Evolutionary conservation across 2,888 invertebrate genomes (phyloP), one percentile per base, ranked within the genome.

Genomic region (Ormyrus labotus): DNA sequence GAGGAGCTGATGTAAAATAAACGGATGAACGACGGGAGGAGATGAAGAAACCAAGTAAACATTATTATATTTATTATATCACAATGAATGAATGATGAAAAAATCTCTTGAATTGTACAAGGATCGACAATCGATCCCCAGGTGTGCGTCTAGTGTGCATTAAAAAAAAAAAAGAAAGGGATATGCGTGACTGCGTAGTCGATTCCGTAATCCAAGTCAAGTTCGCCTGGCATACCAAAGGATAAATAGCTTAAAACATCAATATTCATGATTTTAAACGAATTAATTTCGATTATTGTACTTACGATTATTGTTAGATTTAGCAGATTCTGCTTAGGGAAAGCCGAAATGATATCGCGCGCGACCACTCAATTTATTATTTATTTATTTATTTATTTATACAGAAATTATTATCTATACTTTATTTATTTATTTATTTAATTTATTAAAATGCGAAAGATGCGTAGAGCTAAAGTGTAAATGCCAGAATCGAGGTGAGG

Each of bases 1-100:
- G 86, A 85, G 86, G 85, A 85, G 77, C 82, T 88, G 87, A 89
- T 90, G 90, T 90, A 90, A 90, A 87, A 89, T 90, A 34, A 34
- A 90, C 86, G 88, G 90, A 88, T 89, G 34, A 34, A 34, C 34
- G 34, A 34, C 34, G 34, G 34, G 34, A 34, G 34, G 34, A 34
- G 34, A 34, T 34, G 34, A 34, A 88, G 87, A 89, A 90, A 87
- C 86, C 87, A 87, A 86, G 87, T 89, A 89, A 89, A 88, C 87
- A 88, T 88, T 88, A 89, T 89, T 90, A 89, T 90, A 89, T 88
- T 89, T 90, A 90, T 89, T 89, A 88, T 89, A 88, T 85, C 85
- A 85, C 84, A 63, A 71, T 47, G 6, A 48, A 64, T 34, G 10
- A 57, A 63, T 7, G 72, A 6, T n/a, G 58, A 72, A 58, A 58